A percentile compares a stretch with the other conserved stretches of the same genome.
Evolutionary conservation across 2,888 invertebrate genomes (phyloP).

Genomic region (Brachypterus glaber): DNA sequence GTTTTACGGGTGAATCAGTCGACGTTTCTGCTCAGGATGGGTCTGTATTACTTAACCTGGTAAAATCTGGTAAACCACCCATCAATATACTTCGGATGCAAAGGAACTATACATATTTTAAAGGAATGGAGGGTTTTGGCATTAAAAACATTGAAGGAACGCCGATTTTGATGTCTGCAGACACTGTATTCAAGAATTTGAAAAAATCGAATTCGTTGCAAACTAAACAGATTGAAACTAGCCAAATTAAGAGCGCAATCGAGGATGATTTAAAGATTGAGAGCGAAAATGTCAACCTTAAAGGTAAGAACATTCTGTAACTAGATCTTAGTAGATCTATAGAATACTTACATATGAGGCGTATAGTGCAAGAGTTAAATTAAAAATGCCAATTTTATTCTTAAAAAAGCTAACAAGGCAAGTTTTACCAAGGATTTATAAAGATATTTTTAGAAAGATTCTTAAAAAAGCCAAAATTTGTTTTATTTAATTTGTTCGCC

Average conservation of each 20-base stretch:
- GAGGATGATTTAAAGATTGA: constrained; percentile 56
- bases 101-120: constrained; percentile 57
- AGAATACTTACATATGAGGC: no score
- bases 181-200: constrained; percentile 62
- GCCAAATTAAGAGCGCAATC: constrained; percentile 64
- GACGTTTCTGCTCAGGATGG: constrained; percentile 41
- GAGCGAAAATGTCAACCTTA: constrained; percentile 61
- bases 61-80: constrained; percentile 37
- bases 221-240: constrained; percentile 59
- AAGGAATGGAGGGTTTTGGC: constrained; percentile 52
- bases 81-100: constrained; percentile 47
- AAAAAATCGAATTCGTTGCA: constrained; percentile 55
- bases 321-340: no score
- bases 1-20: constrained; percentile 48
- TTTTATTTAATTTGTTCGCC: no score
- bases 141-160: constrained; percentile 54
- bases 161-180: constrained; percentile 64
- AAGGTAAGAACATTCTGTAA: no score
- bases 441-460: no score
- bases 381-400: no score
- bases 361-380: no score
- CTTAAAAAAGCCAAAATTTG: no score
- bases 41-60: constrained; percentile 28
- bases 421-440: no score
- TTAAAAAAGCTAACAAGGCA: no score